Conservation (phyloP, 2,113 vertebrate species). For the Grantiella picta region DNA sequence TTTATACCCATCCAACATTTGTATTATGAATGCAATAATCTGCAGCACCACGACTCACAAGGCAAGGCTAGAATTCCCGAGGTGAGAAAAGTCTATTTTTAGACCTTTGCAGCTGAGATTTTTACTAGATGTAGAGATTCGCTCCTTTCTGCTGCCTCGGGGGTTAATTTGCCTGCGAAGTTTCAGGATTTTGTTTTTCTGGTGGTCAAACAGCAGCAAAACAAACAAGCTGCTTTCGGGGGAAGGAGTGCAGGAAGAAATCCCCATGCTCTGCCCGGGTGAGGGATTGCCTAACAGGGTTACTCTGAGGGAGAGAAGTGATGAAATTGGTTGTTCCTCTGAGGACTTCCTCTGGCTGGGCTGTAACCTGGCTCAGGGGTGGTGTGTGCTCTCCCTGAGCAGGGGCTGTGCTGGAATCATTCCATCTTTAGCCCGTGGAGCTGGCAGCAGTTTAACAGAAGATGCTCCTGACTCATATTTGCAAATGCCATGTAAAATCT, state of each 20-base stretch:
- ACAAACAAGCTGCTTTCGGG: not conserved
- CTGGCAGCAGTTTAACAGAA: not conserved
- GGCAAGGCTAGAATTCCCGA: not conserved
- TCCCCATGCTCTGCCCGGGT: accelerated
- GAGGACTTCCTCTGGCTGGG: not conserved
- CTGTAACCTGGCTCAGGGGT: not conserved
- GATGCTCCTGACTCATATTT: not conserved
- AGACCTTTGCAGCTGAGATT: not conserved
- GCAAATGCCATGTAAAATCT: not conserved
- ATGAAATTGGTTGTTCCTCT: not conserved
- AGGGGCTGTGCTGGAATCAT: not conserved
- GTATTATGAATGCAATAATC: constrained; percentile 48
- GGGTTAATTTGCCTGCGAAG: not conserved
- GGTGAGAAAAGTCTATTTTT: constrained; percentile 37
- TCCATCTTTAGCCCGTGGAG: not conserved
- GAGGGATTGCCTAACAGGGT: not conserved
- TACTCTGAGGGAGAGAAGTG: not conserved
- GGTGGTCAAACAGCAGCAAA: not conserved
- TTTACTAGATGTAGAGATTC: not conserved
- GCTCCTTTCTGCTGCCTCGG: not conserved
- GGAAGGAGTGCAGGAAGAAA: not conserved
- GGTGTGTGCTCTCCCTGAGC: not conserved
- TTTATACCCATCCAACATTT: constrained; percentile 30
- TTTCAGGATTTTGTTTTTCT: not conserved
- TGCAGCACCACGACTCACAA: not conserved